phyloP scores from a whole-genome alignment of 2,888 invertebrate genomes.

The Heliconius ismenius region DNA sequence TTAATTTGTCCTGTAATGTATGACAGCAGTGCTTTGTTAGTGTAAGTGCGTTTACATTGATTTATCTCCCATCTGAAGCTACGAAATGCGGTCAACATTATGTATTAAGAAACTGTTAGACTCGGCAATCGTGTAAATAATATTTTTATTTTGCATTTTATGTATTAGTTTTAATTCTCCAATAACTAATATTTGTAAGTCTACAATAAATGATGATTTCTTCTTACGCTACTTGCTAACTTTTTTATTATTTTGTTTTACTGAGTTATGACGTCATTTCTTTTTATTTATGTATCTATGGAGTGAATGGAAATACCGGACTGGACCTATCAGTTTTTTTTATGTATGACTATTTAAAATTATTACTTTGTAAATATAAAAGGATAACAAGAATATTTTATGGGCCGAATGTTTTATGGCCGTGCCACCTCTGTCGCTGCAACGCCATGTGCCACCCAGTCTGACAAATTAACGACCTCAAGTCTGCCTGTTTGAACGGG shows the following conservation, averaged over 20 bases:
- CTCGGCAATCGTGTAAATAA: neutral
- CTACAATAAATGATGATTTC: neutral
- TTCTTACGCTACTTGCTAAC: neutral
- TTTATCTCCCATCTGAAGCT: constrained; percentile 40
- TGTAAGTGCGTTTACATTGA: constrained; percentile 39
- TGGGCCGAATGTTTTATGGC: neutral
- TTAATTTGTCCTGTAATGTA: constrained; percentile 32
- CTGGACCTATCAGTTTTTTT: neutral
- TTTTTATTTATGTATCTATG: neutral
- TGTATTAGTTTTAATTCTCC: neutral
- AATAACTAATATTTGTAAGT: neutral
- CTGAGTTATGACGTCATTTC: neutral
- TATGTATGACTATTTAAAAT: neutral
- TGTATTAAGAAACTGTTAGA: neutral
- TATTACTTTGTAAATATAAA: neutral
- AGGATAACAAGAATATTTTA: neutral
- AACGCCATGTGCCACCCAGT: neutral
- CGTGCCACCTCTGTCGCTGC: neutral
- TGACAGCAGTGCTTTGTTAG: constrained; percentile 37
- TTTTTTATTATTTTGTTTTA: neutral
- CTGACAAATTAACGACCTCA: constrained; percentile 33
- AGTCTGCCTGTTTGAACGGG: constrained; percentile 21
- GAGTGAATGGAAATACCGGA: neutral
- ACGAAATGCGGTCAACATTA: constrained; percentile 38
- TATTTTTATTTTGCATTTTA: neutral